Conservation (phyloP, 2,113 vertebrate species). For the Scomber japonicus region DNA sequence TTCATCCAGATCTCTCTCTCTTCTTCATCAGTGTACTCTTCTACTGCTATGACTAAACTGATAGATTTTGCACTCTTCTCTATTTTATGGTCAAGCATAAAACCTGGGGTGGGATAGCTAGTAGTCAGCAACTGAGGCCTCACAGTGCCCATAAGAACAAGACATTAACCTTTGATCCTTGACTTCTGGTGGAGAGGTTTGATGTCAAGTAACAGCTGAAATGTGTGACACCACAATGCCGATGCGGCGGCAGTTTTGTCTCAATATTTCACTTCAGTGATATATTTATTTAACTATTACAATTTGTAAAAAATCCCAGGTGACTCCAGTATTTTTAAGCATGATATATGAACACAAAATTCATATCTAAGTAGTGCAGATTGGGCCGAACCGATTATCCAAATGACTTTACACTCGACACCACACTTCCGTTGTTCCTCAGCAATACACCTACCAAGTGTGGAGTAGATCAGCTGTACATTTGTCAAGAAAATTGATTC, state of each 20-base stretch:
- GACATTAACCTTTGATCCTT: conserved; percentile 46
- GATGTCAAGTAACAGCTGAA: conserved; percentile 39
- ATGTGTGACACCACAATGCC: not conserved
- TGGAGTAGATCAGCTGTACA: too few species aligned
- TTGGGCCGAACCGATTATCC: too few species aligned
- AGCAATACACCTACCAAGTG: too few species aligned
- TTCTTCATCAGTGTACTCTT: too few species aligned
- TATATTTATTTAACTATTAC: not conserved
- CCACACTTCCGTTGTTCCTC: too few species aligned
- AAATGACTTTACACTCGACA: too few species aligned
- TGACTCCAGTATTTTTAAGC: too few species aligned
- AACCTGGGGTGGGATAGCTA: not conserved
- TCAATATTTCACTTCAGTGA: not conserved
- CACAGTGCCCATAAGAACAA: conserved; percentile 9
- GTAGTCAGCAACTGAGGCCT: conserved; percentile 19
- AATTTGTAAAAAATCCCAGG: not conserved
- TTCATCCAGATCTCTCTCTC: too few species aligned
- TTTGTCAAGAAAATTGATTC: too few species aligned
- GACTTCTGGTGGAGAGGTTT: conserved; percentile 21
- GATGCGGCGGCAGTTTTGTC: not conserved
- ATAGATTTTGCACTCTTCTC: conserved; percentile 40
- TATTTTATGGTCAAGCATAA: conserved; percentile 6
- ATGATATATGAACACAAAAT: too few species aligned
- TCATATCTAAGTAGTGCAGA: too few species aligned
- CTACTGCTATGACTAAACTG: not conserved